Percentiles rank a stretch among this genome's conserved stretches.
Evolutionary conservation across 2,797 vertebrate genomes (phyloP).

Genomic region (Chrosomus eos): DNA sequence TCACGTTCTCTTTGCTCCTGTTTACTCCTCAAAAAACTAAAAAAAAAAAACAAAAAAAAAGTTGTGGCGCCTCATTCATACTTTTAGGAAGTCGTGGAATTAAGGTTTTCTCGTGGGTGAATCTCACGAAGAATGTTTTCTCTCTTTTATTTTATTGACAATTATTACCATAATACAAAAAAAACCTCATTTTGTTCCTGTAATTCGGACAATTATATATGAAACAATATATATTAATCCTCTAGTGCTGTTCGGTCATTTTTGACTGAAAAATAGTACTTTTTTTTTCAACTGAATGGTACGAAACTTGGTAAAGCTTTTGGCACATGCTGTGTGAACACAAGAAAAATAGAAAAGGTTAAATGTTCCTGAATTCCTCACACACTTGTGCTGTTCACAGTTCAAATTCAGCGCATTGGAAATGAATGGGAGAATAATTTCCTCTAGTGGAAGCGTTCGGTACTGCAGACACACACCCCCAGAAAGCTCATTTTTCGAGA

Average conservation of each 20-base stretch:
- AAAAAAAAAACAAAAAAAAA: neutral
- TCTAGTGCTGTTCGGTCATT: neutral
- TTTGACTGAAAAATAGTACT: neutral
- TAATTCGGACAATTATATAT: neutral
- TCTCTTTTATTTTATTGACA: neutral
- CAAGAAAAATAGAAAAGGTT: no score
- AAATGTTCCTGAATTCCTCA: no score
- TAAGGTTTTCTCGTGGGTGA: neutral
- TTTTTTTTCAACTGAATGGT: neutral
- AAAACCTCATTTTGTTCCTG: neutral
- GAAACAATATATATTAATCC: neutral
- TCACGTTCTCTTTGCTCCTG: neutral
- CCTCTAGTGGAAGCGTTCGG: no score
- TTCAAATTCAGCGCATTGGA: no score
- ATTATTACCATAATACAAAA: neutral
- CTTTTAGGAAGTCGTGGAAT: neutral
- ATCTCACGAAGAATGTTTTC: constrained; percentile 1
- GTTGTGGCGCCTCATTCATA: neutral
- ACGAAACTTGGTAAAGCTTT: neutral
- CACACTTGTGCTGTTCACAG: no score
- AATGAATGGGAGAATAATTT: no score
- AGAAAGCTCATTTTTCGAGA: no score
- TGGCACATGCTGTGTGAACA: no score
- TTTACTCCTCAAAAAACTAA: neutral
- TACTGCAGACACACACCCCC: no score